A percentile compares a stretch with the other conserved stretches of the same genome.
Conservation (phyloP, 2,888 invertebrate genomes). For the Chironomus riparius region DNA sequence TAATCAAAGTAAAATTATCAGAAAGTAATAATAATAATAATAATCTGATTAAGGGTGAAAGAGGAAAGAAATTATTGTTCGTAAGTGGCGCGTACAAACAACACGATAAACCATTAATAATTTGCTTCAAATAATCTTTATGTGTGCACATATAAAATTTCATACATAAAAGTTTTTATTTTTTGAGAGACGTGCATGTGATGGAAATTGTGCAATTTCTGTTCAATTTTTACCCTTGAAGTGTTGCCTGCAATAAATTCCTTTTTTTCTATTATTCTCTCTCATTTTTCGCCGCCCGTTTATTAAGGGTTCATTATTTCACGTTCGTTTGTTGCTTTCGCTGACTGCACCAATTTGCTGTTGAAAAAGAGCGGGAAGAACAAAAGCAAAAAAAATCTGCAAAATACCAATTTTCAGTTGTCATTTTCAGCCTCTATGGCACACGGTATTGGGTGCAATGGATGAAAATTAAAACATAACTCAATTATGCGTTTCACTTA, state of each 20-base stretch:
- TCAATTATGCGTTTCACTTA: not conserved
- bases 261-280: not conserved
- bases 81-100: not conserved
- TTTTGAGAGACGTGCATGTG: not conserved
- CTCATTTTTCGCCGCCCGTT: not conserved
- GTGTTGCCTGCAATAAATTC: not conserved
- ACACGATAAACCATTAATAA: not conserved
- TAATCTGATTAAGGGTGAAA: not conserved
- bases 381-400: not conserved
- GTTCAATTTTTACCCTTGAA: not conserved
- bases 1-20: constrained; percentile 2
- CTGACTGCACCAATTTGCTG: not conserved
- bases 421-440: not conserved
- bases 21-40: not conserved
- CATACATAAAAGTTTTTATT: not conserved
- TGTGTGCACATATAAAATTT: not conserved
- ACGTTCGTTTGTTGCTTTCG: not conserved
- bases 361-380: not conserved
- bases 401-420: constrained; percentile 23
- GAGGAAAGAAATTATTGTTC: not conserved
- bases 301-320: not conserved
- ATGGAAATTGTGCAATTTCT: not conserved
- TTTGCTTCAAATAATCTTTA: not conserved
- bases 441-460: not conserved
- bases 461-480: constrained; percentile 3